Conservation (phyloP, 2,113 vertebrate species). For the Malurus alboscapulatus region DNA sequence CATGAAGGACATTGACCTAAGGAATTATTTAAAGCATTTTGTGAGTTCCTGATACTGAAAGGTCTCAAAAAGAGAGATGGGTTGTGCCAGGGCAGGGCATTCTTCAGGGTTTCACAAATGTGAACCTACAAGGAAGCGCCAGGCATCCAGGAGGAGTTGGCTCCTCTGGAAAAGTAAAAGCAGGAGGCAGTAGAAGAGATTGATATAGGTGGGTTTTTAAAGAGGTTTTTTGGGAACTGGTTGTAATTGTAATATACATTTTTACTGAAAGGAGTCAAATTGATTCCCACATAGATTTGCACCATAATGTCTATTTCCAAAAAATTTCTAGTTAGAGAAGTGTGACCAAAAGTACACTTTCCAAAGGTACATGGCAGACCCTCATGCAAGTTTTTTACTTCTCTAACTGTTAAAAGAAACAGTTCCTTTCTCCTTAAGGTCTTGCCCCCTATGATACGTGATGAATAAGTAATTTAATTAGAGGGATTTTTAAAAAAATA, state of each 20-base stretch:
- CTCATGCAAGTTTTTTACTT: background rate
- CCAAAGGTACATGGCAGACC: background rate
- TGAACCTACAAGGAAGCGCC: background rate
- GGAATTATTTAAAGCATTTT: background rate
- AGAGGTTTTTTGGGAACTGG: background rate
- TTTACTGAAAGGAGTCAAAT: background rate
- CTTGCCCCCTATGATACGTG: slow-evolving; percentile 7
- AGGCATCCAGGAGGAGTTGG: background rate
- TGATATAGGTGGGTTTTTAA: background rate
- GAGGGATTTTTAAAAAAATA: background rate
- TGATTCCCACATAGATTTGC: background rate
- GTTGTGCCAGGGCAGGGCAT: background rate
- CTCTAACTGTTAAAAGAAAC: background rate
- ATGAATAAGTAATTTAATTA: slow-evolving; percentile 44
- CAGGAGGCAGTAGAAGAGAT: background rate
- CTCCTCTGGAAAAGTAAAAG: background rate
- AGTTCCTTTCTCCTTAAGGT: background rate
- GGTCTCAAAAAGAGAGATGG: background rate
- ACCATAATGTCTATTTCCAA: background rate
- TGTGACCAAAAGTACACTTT: background rate
- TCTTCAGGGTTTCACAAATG: background rate
- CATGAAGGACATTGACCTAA: background rate
- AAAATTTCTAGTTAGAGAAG: background rate
- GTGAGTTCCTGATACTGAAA: background rate
- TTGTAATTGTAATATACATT: background rate